Base-by-base conservation (phyloP, 2,113 vertebrate genomes). In the Lichenostomus cassidix region DNA sequence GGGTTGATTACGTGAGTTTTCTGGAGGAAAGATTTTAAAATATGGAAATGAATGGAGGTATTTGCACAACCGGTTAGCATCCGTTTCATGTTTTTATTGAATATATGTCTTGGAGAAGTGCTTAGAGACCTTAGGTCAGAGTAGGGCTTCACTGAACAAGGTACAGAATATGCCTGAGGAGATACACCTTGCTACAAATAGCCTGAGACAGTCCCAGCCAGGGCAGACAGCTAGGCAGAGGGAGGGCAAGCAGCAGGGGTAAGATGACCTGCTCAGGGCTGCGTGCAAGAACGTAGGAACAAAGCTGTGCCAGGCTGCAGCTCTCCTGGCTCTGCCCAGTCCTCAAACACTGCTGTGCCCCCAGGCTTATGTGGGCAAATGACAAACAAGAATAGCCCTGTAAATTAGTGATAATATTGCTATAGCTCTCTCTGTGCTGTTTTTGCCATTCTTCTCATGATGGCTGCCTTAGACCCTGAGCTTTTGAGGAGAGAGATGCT, bases 1-100 rank as follows among this genome's bases (percentile, higher is more conserved):
- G 83, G 67, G 73, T 60, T 92, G 80, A 74, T 90, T 78, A 47
- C 81, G 73, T 95, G 79, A 67, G n/a, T 88, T 94, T 93, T 91
- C 70, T 83, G 56, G 67, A 71, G 62, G 69, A 77, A 63, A 86
- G 41, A 41, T 63, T 92, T 92, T 94, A 42, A 91, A 88, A 75
- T 84, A 77, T 69, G 78, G 79, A 92, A 95, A 95, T 80, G 42
- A 79, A 80, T n/a, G 42, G 59, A 90, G 74, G 18, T 71, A 85
- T 73, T 82, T 94, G 58, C 79, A 77, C 50, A 77, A 89, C 25
- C 3, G 0, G 44, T 84, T 84, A 94, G 35, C 75, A 87, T 89
- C 46, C 12, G 1, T 82, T 90, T 89, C 24, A 10, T 42, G n/a
- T 27, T 58, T 21, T 53, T 89, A 22, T 53, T 71, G 68, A 90